phyloP scores from a whole-genome alignment of 2,113 vertebrate genomes.

The Gasterosteus nipponicus region DNA sequence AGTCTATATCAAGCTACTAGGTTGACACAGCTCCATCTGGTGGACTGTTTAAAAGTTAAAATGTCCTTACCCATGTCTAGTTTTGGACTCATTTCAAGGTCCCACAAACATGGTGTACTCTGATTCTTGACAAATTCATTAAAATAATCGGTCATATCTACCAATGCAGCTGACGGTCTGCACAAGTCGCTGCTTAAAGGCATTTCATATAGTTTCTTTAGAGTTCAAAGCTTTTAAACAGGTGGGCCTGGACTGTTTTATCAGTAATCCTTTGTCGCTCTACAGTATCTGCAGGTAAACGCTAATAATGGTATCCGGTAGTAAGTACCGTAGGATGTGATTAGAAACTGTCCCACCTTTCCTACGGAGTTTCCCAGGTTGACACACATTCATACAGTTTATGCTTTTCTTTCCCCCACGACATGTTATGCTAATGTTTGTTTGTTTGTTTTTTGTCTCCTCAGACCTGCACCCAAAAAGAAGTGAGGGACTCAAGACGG shows the following conservation, averaged over 20 bases:
- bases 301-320: too few species aligned
- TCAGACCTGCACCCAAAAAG: conserved; percentile 88
- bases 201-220: too few species aligned
- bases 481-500: conserved; percentile 68
- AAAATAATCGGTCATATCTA: background rate
- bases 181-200: background rate
- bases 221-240: too few species aligned
- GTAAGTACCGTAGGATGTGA: too few species aligned
- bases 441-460: conserved; percentile 7
- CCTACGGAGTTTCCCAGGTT: background rate
- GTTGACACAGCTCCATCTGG: conserved; percentile 5
- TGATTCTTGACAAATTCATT: background rate
- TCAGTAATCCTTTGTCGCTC: too few species aligned
- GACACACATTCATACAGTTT: background rate
- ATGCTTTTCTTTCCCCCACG: background rate
- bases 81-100: too few species aligned
- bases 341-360: background rate
- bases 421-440: background rate
- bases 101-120: too few species aligned
- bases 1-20: background rate
- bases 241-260: too few species aligned
- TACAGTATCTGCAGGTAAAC: too few species aligned
- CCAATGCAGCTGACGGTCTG: background rate
- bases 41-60: background rate
- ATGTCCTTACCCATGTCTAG: background rate